Evolutionary conservation across 92 coral and sea anemone genomes (phyloP).

Genomic region (Zoanthus sansibaricus): DNA sequence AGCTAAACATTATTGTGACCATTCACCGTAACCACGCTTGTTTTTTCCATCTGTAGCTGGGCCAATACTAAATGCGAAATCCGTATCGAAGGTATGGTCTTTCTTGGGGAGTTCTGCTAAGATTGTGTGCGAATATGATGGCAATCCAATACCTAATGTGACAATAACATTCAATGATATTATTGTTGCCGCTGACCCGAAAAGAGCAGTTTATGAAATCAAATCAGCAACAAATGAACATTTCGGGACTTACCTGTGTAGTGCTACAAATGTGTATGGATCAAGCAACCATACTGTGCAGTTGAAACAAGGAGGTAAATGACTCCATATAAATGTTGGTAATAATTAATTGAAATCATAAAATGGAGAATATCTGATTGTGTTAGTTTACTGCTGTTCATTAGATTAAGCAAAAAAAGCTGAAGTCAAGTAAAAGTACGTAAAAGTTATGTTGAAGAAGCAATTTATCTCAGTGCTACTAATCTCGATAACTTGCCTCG

Average conservation of each 20-base stretch:
- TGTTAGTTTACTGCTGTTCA: no score
- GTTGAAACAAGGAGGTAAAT: conserved; percentile 25
- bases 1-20: neutral
- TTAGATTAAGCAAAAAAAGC: no score
- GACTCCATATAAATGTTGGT: no score
- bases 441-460: no score
- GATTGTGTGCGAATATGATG: conserved; percentile 17
- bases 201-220: neutral
- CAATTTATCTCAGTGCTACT: no score
- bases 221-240: neutral
- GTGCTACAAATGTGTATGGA: conserved; percentile 19
- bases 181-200: conserved; percentile 8
- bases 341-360: no score
- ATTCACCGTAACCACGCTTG: neutral
- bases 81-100: neutral
- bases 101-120: neutral
- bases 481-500: no score
- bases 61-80: conserved; percentile 19
- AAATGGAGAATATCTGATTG: no score
- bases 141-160: conserved; percentile 15
- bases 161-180: conserved; percentile 21
- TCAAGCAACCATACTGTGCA: conserved; percentile 13
- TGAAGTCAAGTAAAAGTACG: no score
- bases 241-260: conserved; percentile 21
- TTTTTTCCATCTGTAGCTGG: neutral